phyloP scores from a whole-genome alignment of 2,797 vertebrate genomes.

The Pseudochirops corinnae region DNA sequence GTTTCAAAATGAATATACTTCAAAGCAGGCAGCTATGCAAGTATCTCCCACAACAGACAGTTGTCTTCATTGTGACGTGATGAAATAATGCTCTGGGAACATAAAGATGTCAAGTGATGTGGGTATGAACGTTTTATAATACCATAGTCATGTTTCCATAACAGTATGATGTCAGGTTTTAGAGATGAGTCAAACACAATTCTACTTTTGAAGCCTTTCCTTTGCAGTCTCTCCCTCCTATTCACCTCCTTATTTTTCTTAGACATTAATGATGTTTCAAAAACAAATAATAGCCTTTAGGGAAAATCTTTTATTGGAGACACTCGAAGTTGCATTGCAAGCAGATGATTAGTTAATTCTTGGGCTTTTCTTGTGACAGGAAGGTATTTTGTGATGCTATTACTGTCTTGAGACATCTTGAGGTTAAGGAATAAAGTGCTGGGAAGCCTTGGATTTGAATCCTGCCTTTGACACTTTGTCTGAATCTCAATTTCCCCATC shows the following conservation, averaged over 20 bases:
- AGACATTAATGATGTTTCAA: slow-evolving; percentile 29
- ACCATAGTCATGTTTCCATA: slow-evolving; percentile 69
- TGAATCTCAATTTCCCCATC: not conserved
- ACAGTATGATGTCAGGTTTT: slow-evolving; percentile 35
- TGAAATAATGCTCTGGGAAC: slow-evolving; percentile 63
- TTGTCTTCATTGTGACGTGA: slow-evolving; percentile 63
- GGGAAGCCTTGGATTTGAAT: not conserved
- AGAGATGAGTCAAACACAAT: slow-evolving; percentile 41
- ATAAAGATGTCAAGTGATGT: slow-evolving; percentile 39
- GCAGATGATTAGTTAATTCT: slow-evolving; percentile 29
- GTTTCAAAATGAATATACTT: slow-evolving; percentile 54
- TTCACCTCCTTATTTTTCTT: slow-evolving; percentile 25
- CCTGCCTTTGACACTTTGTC: not conserved
- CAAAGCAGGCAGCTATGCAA: slow-evolving; percentile 56
- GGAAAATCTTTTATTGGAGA: slow-evolving; percentile 59
- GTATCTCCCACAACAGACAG: slow-evolving; percentile 39
- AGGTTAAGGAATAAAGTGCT: not conserved
- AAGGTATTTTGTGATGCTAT: not conserved
- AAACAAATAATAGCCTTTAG: slow-evolving; percentile 58
- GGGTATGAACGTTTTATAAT: slow-evolving; percentile 65
- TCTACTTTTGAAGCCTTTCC: slow-evolving; percentile 58
- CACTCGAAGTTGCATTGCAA: slow-evolving; percentile 26
- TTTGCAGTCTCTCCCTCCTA: not conserved
- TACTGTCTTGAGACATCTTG: not conserved
- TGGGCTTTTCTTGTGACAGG: slow-evolving; percentile 30